Conservation (phyloP, 53 echinoderm and acorn worm species). For the Henricia sp. region DNA sequence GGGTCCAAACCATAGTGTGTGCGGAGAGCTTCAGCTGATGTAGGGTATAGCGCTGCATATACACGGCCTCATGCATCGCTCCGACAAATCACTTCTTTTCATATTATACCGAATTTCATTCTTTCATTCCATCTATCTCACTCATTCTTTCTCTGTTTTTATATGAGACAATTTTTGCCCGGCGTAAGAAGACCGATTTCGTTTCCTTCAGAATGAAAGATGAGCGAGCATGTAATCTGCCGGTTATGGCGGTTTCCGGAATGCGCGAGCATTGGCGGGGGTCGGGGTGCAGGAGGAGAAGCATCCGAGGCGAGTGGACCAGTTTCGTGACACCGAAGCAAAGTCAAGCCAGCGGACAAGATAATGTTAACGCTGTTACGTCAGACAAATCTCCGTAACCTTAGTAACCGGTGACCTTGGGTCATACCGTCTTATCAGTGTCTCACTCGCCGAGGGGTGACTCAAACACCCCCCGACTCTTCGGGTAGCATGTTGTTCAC, state of each 20-base stretch:
- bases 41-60: neutral
- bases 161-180: neutral
- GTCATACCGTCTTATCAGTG: neutral
- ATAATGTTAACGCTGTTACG: constrained; percentile 6
- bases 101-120: neutral
- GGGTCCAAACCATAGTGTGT: neutral
- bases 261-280: neutral
- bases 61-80: neutral
- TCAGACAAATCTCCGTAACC: constrained; percentile 23
- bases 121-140: neutral
- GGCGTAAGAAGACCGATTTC: neutral
- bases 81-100: neutral
- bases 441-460: too few species aligned
- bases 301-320: neutral
- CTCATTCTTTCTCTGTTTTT: neutral
- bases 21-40: neutral
- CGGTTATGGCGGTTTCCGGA: neutral
- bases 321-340: constrained; percentile 5
- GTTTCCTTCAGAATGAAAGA: neutral
- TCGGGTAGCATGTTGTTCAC: too few species aligned
- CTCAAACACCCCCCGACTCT: neutral
- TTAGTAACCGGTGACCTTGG: constrained; percentile 24
- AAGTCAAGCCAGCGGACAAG: constrained; percentile 21
- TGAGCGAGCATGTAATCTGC: neutral
- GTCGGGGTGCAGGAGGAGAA: too few species aligned